These are phyloP conservation scores for Notamacropus eugenii DNA, from an alignment of 2,797 vertebrate species.

Conservation along the genomic window DNA sequence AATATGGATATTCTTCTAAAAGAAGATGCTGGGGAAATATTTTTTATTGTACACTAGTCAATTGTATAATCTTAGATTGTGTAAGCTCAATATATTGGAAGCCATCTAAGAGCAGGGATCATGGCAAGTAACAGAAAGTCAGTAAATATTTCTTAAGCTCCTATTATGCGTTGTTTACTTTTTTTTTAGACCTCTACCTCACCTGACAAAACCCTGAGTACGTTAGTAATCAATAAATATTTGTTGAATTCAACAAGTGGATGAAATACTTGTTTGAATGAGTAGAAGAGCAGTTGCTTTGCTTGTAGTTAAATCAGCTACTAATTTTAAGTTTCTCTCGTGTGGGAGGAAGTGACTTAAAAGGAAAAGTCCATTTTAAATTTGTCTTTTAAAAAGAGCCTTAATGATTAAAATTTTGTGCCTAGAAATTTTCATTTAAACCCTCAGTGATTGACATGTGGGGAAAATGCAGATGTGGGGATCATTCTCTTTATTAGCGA, in stretches of 20 bases:
- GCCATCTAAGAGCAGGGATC: background rate
- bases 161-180: background rate
- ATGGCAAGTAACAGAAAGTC: no score
- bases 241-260: background rate
- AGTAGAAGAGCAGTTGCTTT: constrained; percentile 59
- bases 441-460: constrained; percentile 69
- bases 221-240: constrained; percentile 1
- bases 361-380: constrained; percentile 45
- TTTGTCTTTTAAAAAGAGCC: constrained; percentile 34
- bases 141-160: background rate
- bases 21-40: background rate
- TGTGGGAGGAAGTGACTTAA: constrained; percentile 62
- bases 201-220: background rate
- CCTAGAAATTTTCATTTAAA: constrained; percentile 73
- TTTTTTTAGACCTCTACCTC: constrained; percentile 16
- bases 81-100: background rate
- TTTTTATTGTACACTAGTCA: background rate
- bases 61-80: background rate
- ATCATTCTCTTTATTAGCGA: constrained; percentile 72
- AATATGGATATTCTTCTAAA: background rate
- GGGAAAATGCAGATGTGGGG: constrained; percentile 68
- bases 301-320: constrained; percentile 58
- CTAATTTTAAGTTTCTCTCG: constrained; percentile 67
- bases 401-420: constrained; percentile 71
- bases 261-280: constrained; percentile 56